Base-by-base conservation (phyloP, 2,888 invertebrate genomes). In the Philaethria dido region DNA sequence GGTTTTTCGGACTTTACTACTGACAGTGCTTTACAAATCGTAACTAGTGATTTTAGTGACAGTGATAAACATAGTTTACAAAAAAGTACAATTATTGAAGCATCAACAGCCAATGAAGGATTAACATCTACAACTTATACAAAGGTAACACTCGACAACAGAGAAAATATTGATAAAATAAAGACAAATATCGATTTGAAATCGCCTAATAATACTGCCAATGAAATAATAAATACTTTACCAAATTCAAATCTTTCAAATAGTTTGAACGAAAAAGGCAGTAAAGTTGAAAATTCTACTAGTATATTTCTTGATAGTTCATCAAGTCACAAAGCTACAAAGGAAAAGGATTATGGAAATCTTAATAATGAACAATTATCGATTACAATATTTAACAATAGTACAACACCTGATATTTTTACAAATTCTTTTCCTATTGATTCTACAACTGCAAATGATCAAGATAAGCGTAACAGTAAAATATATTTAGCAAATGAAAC, bases 1-100 rank as follows among this genome's bases (percentile, higher is more conserved):
- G 57, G n/a, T 16, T 54, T 20, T 63, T 13, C 33, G 16, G 47
- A 13, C 20, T n/a, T 47, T 4, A 50, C 18, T n/a, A 42, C 36
- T 39, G 57, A 48, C 33, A 55, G 45, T 59, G 22, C 20, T 29
- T 18, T 9, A 63, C 39, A 48, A 63, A 60, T 39, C 22, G 29
- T 25, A 60, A 29, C 6, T 20, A 66, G 62, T 63, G 47, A 47
- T 42, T 25, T 55, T 33, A 69, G 60, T 63, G 66, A 44, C 4
- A 66, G 63, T 69, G 66, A 33, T 39, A 64, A 13, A 9, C 18
- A 44, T 36, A 45, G 13, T 45, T 45, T 13, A 20, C 9, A 29
- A 13, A 16, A 62, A 59, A 42, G 22, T 33, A 52, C 60, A 13
- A 11, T 47, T 55, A 33, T 22, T 13, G 14, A 62, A 45, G 36